Evolutionary conservation across 2,113 vertebrate species (phyloP), one percentile per base, ranked within the genome.

Genomic region (Montifringilla adamsi): DNA sequence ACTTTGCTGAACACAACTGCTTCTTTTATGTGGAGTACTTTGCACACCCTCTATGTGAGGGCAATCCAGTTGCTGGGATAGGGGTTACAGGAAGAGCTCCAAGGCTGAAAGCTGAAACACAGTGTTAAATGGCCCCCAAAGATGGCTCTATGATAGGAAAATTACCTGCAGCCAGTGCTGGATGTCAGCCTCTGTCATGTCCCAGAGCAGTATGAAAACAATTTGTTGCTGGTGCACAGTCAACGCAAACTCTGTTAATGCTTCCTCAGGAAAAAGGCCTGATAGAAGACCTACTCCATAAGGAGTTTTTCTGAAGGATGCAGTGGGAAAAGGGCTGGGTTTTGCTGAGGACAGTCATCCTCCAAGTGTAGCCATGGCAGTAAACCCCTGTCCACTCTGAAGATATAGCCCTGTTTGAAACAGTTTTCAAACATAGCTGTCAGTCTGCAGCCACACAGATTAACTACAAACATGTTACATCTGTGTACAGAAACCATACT

Each of bases 341-440:
- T 92, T 72, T 93, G 41, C 90, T 55, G 73, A 58, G 44, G 50
- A 66, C 50, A 67, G 62, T 94, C 84, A 84, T 76, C 44, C 83
- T 82, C 47, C 53, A 66, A 55, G 31, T 15, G 33, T 21, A 81
- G 84, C 44, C 13, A 0, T 10, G 49, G 44, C 49, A 68, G 60
- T 87, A 93, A 97, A 89, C 90, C 35, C 56, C 78, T 84, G 47
- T 84, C 62, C 52, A 28, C 67, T 88, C 72, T 31, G 55, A 90
- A 90, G 77, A 87, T n/a, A 64, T 39, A 91, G 84, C 69, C 27
- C 23, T 69, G 87, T 90, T 84, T 94, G 86, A 96, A 97, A 83
- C 62, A 95, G 58, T 96, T 95, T 96, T 95, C 88, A 92, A 96
- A 88, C 84, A 88, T 79, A 77, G 69, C 60, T 95, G 72, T 84